These are phyloP conservation scores for Melanerpes formicivorus DNA, from an alignment of 2,113 vertebrate species.

Conservation along the genomic window DNA sequence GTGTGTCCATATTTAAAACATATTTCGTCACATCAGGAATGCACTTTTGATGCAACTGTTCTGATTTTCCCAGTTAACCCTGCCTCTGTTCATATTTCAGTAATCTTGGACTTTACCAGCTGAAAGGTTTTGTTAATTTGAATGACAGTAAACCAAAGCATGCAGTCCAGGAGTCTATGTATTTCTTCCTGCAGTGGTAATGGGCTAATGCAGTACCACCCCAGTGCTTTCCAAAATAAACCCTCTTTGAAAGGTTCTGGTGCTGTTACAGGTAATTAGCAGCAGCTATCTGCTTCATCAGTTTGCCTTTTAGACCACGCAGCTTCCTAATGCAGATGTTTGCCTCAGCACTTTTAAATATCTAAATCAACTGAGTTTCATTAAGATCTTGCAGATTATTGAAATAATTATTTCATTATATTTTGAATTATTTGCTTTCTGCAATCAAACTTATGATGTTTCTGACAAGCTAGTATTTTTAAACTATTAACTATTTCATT, in stretches of 20 bases:
- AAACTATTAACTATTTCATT: neutral
- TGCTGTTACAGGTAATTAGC: neutral
- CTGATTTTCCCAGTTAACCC: neutral
- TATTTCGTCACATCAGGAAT: neutral
- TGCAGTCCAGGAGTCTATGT: accelerated
- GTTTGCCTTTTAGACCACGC: accelerated
- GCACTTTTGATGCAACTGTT: neutral
- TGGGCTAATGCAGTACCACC: neutral
- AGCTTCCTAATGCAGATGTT: neutral
- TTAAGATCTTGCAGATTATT: neutral
- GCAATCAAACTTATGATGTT: accelerated
- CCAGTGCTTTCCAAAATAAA: neutral
- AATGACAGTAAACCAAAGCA: neutral
- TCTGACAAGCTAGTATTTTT: neutral
- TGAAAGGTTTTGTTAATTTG: neutral
- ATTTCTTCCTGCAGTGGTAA: neutral
- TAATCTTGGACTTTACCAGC: neutral
- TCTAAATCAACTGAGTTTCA: neutral
- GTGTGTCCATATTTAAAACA: neutral
- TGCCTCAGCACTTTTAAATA: neutral
- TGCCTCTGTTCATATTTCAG: neutral
- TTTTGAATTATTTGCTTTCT: neutral
- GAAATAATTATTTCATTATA: neutral
- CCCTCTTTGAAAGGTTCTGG: neutral
- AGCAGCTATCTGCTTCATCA: neutral